Evolutionary conservation across 1,140 invertebrate genomes (phyloP).

Genomic region (Rhopalosiphum padi): DNA sequence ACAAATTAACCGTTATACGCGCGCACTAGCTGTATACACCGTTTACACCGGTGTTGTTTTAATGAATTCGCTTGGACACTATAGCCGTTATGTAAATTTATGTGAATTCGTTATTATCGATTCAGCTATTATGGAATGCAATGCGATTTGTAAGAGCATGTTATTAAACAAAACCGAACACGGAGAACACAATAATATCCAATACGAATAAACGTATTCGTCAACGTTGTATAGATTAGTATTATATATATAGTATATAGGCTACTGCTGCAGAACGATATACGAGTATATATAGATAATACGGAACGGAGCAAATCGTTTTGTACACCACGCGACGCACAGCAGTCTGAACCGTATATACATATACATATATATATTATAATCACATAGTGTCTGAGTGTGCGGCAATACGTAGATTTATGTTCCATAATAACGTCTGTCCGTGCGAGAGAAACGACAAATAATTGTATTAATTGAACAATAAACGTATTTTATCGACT

Average conservation of each 20-base stretch:
- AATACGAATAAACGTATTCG: background rate
- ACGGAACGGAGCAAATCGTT: background rate
- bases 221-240: background rate
- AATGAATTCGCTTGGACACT: background rate
- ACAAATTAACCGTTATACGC: background rate
- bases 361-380: background rate
- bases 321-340: background rate
- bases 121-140: background rate
- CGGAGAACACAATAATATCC: background rate
- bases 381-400: background rate
- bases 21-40: background rate
- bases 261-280: no score
- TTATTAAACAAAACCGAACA: background rate
- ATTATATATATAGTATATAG: background rate
- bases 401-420: background rate
- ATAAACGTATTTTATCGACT: constrained; percentile 17
- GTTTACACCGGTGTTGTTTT: background rate
- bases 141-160: background rate
- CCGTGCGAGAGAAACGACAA: constrained; percentile 6
- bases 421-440: background rate
- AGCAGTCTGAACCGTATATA: no score
- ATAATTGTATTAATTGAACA: background rate
- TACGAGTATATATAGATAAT: background rate
- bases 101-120: background rate
- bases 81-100: background rate